Evolutionary conservation across 2,797 vertebrate genomes (phyloP), one percentile per base, ranked within the genome.

Genomic region (Poecilia velifera): DNA sequence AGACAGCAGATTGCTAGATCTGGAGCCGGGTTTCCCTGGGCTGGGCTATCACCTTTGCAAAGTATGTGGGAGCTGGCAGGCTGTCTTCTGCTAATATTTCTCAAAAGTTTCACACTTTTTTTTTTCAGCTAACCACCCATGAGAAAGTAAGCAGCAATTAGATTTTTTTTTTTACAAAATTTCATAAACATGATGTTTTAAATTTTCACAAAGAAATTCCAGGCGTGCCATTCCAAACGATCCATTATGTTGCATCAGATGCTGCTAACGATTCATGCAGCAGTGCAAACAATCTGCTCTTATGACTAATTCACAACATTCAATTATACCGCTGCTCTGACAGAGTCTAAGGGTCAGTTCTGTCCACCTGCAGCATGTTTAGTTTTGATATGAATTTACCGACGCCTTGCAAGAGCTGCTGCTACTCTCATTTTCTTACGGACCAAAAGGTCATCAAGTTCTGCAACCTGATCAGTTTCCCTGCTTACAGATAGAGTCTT

Each of bases 361-460:
- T 62, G 86, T 91, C 89, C 88, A 84, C 79, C 80, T 79, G 31
- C 74, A 80, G 72, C 3, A 74, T 43, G 28, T 73, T 47, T 62
- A 72, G 49, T 71, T 80, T 72, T 74, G 64, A 79, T 51, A 6
- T 73, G 72, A 80, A 43, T 79, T 74, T 74, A 79, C 80, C 74
- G 47, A 81, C 31, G 68, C 20, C 78, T 66, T 39, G 55, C 78
- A 79, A 79, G 79, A 82, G 75, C 82, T 75, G 43, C 84, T 71
- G 34, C 84, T 55, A 76, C 87, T 86, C 76, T 77, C 55, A 22
- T 80, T 86, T 76, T 47, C 82, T 84, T 81, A 84, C 86, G 87
- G 81, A 90, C 86, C 89, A 88, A 85, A 86, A 93, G 86, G 89
- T 94, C 95, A 91, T 94, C 91, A 92, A 93, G 92, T 95, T 94